phyloP scores from a whole-genome alignment of 2,888 invertebrate species.

The Mycogona germanica region DNA sequence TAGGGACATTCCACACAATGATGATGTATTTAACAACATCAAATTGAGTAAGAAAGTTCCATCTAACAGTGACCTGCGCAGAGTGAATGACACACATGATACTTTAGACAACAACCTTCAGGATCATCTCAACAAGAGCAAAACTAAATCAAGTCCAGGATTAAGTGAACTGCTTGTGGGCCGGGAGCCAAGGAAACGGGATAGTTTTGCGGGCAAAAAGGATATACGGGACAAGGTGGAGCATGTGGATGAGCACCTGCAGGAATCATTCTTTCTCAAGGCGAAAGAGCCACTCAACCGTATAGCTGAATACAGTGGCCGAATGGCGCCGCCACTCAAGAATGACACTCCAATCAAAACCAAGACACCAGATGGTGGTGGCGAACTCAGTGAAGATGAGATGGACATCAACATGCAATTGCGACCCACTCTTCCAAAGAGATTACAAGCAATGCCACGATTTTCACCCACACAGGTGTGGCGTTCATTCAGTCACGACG shows the following conservation, averaged over 20 bases:
- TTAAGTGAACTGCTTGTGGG: too few relatives aligned
- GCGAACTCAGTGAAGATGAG: conserved; percentile 22
- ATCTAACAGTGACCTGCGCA: too few relatives aligned
- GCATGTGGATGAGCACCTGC: conserved; percentile 2
- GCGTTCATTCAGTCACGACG: conserved; percentile 42
- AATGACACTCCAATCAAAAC: background rate
- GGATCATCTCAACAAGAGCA: too few relatives aligned
- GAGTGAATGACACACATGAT: too few relatives aligned
- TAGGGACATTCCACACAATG: too few relatives aligned
- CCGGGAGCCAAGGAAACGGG: too few relatives aligned
- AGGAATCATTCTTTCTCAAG: conserved; percentile 6
- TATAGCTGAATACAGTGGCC: conserved; percentile 1
- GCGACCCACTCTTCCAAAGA: conserved; percentile 65
- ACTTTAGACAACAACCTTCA: too few relatives aligned
- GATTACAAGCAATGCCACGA: conserved; percentile 58
- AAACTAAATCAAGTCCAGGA: too few relatives aligned
- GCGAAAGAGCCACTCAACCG: background rate
- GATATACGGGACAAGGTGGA: background rate
- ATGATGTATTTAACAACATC: too few relatives aligned
- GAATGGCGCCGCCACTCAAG: background rate
- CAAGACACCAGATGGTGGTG: background rate
- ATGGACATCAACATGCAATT: conserved; percentile 55
- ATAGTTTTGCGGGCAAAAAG: too few relatives aligned
- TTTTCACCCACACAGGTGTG: conserved; percentile 76
- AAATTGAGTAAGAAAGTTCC: too few relatives aligned